phyloP scores from a whole-genome alignment of 1,140 invertebrate species.

The Pseudobourletiella spinata region DNA sequence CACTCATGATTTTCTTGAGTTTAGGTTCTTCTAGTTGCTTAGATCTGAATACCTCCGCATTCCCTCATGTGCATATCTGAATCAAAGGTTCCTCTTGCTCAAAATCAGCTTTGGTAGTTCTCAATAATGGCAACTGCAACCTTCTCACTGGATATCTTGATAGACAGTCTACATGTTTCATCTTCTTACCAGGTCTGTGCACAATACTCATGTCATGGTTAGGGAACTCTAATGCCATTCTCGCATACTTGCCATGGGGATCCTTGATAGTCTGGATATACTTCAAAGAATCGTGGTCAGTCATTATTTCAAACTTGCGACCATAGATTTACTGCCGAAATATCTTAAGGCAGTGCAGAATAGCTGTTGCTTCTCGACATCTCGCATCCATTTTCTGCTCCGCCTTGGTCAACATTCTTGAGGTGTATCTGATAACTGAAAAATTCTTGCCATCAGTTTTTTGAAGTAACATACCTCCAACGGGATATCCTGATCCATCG shows the following conservation, averaged over 20 bases:
- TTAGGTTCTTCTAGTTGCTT: too few relatives aligned
- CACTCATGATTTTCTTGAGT: too few relatives aligned
- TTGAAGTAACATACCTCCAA: background rate
- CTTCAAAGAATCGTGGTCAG: background rate
- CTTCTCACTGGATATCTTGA: too few relatives aligned
- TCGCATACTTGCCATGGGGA: background rate
- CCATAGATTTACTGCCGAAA: too few relatives aligned
- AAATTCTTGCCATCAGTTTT: background rate
- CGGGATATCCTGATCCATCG: background rate
- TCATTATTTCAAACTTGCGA: background rate
- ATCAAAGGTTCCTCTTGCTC: too few relatives aligned
- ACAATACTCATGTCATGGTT: slow-evolving; percentile 8
- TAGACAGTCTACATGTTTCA: too few relatives aligned
- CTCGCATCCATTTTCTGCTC: slow-evolving; percentile 41
- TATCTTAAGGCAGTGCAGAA: slow-evolving; percentile 39
- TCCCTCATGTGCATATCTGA: too few relatives aligned
- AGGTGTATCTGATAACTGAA: slow-evolving; percentile 37
- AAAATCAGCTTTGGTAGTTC: too few relatives aligned
- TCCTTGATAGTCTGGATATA: background rate
- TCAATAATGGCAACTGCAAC: background rate
- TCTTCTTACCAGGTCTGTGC: slow-evolving; percentile 10
- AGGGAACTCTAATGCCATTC: slow-evolving; percentile 7
- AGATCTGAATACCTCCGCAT: too few relatives aligned
- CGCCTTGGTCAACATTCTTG: slow-evolving; percentile 36
- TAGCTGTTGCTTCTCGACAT: slow-evolving; percentile 41